These are phyloP conservation scores for Cosmopolites sordidus DNA, from an alignment of 2,888 invertebrate species.

Conservation along the genomic window DNA sequence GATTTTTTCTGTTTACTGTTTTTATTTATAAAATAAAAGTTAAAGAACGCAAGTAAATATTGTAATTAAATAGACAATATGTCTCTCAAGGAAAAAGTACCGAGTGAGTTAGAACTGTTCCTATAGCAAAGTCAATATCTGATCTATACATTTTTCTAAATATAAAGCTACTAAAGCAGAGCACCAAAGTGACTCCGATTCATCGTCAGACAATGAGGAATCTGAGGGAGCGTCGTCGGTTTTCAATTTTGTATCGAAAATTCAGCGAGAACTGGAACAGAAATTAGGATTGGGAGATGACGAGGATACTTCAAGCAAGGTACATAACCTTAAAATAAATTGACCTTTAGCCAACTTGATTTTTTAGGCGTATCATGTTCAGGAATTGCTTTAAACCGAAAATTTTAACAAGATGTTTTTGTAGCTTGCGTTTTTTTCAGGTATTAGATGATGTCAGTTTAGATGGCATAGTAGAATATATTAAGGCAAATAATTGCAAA, in stretches of 20 bases:
- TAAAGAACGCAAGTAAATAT: too few relatives aligned
- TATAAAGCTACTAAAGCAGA: too few relatives aligned
- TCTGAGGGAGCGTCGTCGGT: not conserved
- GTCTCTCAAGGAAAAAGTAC: too few relatives aligned
- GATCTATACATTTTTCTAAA: too few relatives aligned
- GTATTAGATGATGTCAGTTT: conserved; percentile 67
- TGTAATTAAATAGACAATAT: too few relatives aligned
- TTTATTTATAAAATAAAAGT: too few relatives aligned
- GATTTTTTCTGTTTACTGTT: too few relatives aligned
- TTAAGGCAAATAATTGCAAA: conserved; percentile 70
- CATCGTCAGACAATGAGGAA: not conserved
- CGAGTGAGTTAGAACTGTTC: too few relatives aligned
- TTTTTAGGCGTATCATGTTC: too few relatives aligned
- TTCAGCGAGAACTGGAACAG: not conserved
- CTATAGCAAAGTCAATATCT: too few relatives aligned
- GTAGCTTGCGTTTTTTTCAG: conserved; percentile 38
- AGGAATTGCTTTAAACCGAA: too few relatives aligned
- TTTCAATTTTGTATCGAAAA: not conserved
- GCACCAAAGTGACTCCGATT: not conserved
- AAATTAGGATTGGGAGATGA: not conserved
- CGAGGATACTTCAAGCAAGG: not conserved
- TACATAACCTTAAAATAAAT: not conserved
- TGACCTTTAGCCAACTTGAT: not conserved
- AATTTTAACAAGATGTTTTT: too few relatives aligned
- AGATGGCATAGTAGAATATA: conserved; percentile 75